These are phyloP conservation scores for Lepidochrysops patricia DNA, from an alignment of 2,888 invertebrate genomes.

Conservation along the genomic window DNA sequence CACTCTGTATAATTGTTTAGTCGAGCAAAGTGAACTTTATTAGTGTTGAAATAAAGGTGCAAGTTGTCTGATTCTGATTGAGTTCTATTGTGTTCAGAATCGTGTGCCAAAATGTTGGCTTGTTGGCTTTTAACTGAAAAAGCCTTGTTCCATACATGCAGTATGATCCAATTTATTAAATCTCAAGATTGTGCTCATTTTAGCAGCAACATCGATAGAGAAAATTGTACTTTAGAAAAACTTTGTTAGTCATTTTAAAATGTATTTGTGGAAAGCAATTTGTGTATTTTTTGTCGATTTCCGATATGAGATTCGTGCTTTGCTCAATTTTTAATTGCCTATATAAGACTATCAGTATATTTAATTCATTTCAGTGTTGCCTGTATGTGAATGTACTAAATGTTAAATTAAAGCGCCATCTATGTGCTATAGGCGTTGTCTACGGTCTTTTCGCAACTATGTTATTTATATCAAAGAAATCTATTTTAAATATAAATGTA, in stretches of 20 bases:
- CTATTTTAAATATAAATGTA: conserved; percentile 73
- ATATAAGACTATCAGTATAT: background rate
- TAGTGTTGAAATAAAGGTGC: background rate
- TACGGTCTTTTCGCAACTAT: conserved; percentile 27
- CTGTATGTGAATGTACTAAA: background rate
- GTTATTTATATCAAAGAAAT: conserved; percentile 58
- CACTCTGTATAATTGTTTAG: background rate
- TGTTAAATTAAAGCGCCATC: background rate
- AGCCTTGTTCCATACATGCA: background rate
- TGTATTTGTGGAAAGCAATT: background rate
- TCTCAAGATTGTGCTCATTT: background rate
- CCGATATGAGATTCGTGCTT: background rate
- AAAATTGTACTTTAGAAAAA: background rate
- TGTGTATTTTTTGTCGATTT: background rate
- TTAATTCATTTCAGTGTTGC: background rate
- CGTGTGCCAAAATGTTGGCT: conserved; percentile 9
- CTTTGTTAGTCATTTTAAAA: background rate
- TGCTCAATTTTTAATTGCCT: conserved; percentile 8
- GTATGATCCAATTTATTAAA: background rate
- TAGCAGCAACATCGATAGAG: background rate
- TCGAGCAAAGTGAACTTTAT: background rate
- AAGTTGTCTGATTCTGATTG: background rate
- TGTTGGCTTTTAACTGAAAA: background rate
- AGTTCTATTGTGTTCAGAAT: conserved; percentile 5
- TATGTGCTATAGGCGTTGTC: background rate